phyloP scores from a whole-genome alignment of 2,113 vertebrate genomes.

The Stercorarius parasiticus region DNA sequence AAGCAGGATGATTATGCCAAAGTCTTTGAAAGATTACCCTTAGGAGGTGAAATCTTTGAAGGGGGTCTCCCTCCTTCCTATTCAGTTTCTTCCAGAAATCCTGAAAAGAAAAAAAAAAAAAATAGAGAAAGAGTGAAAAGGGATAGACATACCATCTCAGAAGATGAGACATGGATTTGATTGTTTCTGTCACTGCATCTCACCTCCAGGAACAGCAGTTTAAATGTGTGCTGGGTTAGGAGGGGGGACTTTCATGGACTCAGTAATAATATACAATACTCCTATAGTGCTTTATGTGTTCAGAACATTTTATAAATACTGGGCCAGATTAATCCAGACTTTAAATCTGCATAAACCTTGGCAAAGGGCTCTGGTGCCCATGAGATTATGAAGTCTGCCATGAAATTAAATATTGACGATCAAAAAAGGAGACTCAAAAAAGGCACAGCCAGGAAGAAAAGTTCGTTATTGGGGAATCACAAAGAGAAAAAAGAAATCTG shows the following conservation, averaged over 20 bases:
- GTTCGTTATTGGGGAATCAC: background rate
- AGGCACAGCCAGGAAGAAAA: background rate
- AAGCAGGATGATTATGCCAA: background rate
- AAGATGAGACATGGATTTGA: background rate
- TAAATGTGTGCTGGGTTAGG: background rate
- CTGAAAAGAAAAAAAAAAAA: background rate
- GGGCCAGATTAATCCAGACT: conserved; percentile 35
- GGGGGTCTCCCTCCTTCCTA: background rate
- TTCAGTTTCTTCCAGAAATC: conserved; percentile 16
- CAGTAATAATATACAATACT: background rate
- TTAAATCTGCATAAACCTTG: conserved; percentile 62
- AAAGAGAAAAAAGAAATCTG: background rate
- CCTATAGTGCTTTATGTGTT: background rate
- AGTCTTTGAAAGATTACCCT: conserved; percentile 24
- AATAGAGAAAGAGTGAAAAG: rapidly evolving
- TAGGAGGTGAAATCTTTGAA: conserved; percentile 21
- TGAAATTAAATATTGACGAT: background rate
- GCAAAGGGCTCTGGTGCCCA: conserved; percentile 3
- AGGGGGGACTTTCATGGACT: background rate
- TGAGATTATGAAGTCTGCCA: conserved; percentile 35
- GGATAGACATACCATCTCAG: background rate
- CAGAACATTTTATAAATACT: conserved; percentile 31
- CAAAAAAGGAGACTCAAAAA: background rate
- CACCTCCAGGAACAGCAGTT: background rate
- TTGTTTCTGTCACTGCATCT: background rate